Conservation (phyloP, 2,113 vertebrate genomes). For the Calidris pygmaea region DNA sequence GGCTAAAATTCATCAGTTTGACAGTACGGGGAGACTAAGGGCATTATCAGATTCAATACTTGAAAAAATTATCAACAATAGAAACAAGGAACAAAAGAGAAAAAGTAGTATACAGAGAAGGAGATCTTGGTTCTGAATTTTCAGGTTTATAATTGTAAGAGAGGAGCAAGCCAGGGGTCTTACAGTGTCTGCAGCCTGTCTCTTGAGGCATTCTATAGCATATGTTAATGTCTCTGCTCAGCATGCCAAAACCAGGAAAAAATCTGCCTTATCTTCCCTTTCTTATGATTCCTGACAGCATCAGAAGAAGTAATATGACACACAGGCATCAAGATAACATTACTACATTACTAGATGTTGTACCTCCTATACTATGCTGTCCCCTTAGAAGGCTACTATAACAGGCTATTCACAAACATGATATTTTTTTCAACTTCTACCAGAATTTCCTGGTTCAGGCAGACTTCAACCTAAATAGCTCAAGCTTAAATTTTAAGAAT, state of each 20-base stretch:
- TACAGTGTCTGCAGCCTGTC: background rate
- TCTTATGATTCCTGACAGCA: background rate
- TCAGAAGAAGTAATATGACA: background rate
- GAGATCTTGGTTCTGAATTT: background rate
- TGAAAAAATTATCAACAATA: background rate
- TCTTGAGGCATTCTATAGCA: background rate
- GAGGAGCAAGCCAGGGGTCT: background rate
- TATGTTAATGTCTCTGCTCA: background rate
- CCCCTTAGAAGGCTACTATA: background rate
- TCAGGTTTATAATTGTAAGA: background rate
- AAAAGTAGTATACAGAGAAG: background rate
- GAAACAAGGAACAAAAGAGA: background rate
- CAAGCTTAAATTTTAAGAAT: background rate
- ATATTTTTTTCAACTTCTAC: background rate
- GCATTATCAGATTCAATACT: background rate
- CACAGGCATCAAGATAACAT: background rate
- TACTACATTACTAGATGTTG: conserved; percentile 17
- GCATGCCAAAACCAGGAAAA: background rate
- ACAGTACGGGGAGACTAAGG: background rate
- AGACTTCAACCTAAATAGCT: background rate
- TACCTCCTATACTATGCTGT: conserved; percentile 6
- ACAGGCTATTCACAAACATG: background rate
- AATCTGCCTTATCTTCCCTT: background rate
- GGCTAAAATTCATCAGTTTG: background rate
- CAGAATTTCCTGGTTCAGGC: background rate